Evolutionary conservation across 1,140 invertebrate species (phyloP), one percentile per base, ranked within the genome.

Genomic region (Drosophila insularis): DNA sequence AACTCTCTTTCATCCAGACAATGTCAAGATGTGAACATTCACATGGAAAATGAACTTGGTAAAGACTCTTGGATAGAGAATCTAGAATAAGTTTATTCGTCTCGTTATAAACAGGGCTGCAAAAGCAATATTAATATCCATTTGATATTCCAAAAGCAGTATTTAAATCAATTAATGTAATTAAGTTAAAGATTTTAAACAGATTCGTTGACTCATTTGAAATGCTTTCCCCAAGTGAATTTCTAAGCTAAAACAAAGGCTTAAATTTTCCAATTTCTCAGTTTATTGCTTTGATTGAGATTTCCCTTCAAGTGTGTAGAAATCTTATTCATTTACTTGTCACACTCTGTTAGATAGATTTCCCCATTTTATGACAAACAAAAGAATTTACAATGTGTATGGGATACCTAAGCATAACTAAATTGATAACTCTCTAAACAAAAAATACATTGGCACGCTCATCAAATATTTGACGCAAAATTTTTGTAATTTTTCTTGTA

Each of bases 401-500:
- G 23, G 23, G 23, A 19, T 19, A 10, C 8, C 32, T 17, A 56
- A 56, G 64, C 73, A 68, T 75, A 59, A 68, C 72, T 32, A 75
- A 75, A 75, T 70, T 65, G 70, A 65, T 73, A 53, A 60, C 77
- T 78, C 68, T 46, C 68, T 65, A 71, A 68, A 43, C n/a, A 43
- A 43, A 43, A 17, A 17, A 10, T 11, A 19, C 62, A 71, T 71
- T 71, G 71, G 59, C 67, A 86, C 66, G 78, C 74, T 81, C 68
- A 81, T 81, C 85, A 81, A 85, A 78, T 64, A 78, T 76, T 85
- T 85, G 81, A 86, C 78, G 78, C 70, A 71, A 71, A 85, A 81
- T 81, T 73, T 78, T 74, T 39, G 67, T 64, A 74, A 54, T 70
- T 74, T 78, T 50, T 50, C 7, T 8, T 50, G 23, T 27, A 27